Percentiles rank a stretch among this genome's conserved stretches.
These are phyloP conservation scores for Amazona finschi DNA, from an alignment of 2,797 vertebrate species.

Conservation along the genomic window DNA sequence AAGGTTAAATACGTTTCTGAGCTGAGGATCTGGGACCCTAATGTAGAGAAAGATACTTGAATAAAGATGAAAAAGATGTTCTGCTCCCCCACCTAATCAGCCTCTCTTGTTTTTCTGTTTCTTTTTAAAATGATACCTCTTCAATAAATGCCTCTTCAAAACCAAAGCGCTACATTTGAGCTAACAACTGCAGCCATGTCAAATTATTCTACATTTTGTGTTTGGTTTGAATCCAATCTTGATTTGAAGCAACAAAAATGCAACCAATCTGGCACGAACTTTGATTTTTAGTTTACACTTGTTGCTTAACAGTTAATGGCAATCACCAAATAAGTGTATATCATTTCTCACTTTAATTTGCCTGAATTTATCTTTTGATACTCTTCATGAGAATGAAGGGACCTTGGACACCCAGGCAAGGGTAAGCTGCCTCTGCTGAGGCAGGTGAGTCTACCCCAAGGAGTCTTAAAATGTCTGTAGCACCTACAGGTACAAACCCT, in stretches of 20 bases:
- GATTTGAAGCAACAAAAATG: not conserved
- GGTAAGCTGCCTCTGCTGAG: not conserved
- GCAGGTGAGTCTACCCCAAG: not conserved
- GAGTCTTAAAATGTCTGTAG: not conserved
- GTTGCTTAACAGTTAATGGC: not conserved
- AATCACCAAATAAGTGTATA: not conserved
- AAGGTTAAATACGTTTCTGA: not conserved
- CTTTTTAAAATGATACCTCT: not conserved
- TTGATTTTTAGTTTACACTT: not conserved
- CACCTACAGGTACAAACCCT: not conserved
- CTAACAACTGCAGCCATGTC: not conserved
- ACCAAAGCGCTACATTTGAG: not conserved
- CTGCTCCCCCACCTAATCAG: not conserved
- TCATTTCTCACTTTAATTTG: not conserved
- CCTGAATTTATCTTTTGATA: not conserved
- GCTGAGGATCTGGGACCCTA: not conserved
- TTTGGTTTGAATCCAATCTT: not conserved
- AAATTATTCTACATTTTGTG: not conserved
- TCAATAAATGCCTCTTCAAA: not conserved
- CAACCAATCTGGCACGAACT: not conserved
- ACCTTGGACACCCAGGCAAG: not conserved
- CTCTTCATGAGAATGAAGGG: not conserved
- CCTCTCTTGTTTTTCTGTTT: not conserved
- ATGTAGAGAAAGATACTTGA: not conserved
- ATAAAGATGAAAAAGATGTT: not conserved